A percentile compares a stretch with the other conserved stretches of the same genome.
Evolutionary conservation across 2,888 invertebrate genomes (phyloP).

Genomic region (Tachina fera): DNA sequence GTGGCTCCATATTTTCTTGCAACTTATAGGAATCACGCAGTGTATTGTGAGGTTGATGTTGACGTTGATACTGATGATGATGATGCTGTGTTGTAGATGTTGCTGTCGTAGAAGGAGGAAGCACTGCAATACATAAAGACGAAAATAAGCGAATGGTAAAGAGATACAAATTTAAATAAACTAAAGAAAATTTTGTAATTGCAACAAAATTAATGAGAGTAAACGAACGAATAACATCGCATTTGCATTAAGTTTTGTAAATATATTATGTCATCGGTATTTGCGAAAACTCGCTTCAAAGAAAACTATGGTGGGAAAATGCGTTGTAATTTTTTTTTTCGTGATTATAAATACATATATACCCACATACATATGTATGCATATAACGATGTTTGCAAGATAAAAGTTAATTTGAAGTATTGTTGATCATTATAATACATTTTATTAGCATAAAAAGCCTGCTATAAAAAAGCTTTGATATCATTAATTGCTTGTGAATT

Average conservation of each 20-base stretch:
- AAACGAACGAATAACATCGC: slow-evolving; percentile 19
- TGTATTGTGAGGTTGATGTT: slow-evolving; percentile 61
- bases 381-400: not conserved
- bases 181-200: slow-evolving; percentile 26
- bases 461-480: no score
- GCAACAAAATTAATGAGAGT: slow-evolving; percentile 35
- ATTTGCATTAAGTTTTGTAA: slow-evolving; percentile 34
- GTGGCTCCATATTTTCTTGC: slow-evolving; percentile 80
- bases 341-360: not conserved
- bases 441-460: no score
- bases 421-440: not conserved
- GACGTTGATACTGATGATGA: slow-evolving; percentile 64
- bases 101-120: slow-evolving; percentile 78
- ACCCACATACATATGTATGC: no score
- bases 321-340: not conserved
- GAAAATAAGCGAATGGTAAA: slow-evolving; percentile 35
- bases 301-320: slow-evolving; percentile 11
- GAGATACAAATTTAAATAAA: slow-evolving; percentile 35
- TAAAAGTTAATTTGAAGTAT: not conserved
- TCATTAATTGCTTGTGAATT: no score
- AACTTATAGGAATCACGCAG: slow-evolving; percentile 76
- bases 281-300: not conserved
- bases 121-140: slow-evolving; percentile 79
- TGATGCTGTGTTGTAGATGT: slow-evolving; percentile 66
- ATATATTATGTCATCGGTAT: slow-evolving; percentile 38